Evolutionary conservation across 2,888 invertebrate genomes (phyloP).

Genomic region (Phragmatobia fuliginosa): DNA sequence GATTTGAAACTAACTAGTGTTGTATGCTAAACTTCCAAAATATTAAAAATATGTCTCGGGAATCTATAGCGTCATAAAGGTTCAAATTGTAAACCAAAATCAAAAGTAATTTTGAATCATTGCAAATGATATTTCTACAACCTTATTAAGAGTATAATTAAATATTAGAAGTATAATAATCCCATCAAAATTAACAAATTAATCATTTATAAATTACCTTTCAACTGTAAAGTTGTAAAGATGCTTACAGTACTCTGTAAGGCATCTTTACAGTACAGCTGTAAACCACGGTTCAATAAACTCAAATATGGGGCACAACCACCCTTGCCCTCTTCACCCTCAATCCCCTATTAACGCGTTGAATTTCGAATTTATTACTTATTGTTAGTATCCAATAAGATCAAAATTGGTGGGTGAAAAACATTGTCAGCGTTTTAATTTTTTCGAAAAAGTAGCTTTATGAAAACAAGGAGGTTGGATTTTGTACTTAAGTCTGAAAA

Average conservation of each 20-base stretch:
- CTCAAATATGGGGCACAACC: neutral
- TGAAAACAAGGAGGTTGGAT: neutral
- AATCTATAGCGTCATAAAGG: too few species aligned
- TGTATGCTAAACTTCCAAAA: too few species aligned
- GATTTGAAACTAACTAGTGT: too few species aligned
- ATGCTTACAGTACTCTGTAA: neutral
- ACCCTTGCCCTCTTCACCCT: neutral
- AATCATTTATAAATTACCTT: too few species aligned
- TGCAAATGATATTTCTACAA: too few species aligned
- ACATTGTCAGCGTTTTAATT: neutral
- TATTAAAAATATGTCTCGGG: too few species aligned
- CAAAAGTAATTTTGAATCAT: too few species aligned
- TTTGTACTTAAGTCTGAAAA: neutral
- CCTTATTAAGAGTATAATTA: too few species aligned
- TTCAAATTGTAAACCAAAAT: too few species aligned
- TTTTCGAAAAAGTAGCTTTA: neutral
- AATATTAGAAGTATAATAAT: too few species aligned
- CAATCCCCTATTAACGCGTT: neutral
- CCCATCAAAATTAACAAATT: too few species aligned
- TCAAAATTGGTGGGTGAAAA: neutral
- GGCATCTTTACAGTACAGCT: too few species aligned
- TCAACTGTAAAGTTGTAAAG: neutral
- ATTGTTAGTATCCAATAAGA: neutral
- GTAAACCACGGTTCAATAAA: neutral
- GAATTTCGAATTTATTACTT: neutral